phyloP scores from a whole-genome alignment of 2,797 vertebrate species.

The Falco naumanni region DNA sequence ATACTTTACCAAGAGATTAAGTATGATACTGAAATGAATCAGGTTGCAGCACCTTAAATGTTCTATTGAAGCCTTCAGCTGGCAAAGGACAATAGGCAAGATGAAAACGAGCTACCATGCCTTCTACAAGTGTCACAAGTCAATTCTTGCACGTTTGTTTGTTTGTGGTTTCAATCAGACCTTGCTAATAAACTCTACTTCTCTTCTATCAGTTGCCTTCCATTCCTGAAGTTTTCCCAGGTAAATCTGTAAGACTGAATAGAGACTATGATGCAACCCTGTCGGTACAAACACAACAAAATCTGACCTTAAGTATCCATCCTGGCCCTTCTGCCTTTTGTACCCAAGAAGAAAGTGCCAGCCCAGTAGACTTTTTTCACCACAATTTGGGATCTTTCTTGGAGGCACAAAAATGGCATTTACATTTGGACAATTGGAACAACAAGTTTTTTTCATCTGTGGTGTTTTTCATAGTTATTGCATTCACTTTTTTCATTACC shows the following conservation, averaged over 20 bases:
- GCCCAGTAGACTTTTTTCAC: not conserved
- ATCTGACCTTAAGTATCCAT: not conserved
- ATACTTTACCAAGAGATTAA: not conserved
- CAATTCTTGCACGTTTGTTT: not conserved
- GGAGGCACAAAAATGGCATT: not conserved
- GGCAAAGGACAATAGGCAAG: not conserved
- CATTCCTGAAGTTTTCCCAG: not conserved
- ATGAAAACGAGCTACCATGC: not conserved
- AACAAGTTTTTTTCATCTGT: not conserved
- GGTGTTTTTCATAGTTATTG: constrained; percentile 19
- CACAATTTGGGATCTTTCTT: not conserved
- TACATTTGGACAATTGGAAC: not conserved
- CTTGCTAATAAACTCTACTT: not conserved
- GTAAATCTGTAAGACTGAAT: not conserved
- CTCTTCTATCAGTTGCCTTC: not conserved
- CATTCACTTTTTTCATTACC: constrained; percentile 4
- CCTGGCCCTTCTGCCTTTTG: not conserved
- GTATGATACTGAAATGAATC: not conserved
- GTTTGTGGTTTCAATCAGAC: not conserved
- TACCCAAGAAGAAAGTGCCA: not conserved
- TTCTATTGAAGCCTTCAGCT: not conserved
- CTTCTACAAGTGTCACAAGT: not conserved
- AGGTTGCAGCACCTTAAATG: not conserved
- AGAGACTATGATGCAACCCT: not conserved
- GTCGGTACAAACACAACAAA: not conserved